Base-by-base conservation (phyloP, 2,797 vertebrate species). In the Acipenser oxyrinchus region DNA sequence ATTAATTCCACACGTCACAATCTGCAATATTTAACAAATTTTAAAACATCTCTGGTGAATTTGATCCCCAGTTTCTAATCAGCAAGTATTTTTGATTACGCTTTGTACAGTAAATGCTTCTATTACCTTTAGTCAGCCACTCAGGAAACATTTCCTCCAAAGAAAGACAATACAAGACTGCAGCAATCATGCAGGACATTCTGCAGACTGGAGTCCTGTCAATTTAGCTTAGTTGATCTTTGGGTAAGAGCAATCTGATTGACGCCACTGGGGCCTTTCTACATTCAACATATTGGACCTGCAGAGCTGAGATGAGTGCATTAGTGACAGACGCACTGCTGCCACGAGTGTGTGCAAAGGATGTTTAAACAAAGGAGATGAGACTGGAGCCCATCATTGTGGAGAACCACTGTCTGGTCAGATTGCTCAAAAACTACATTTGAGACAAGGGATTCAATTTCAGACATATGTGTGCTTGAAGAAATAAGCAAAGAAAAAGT, bases 321-420 rank as follows among this genome's bases (percentile, higher is more conserved):
- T 72, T 73, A 78, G 74, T 78, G 79, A 80, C 74, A 69, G 75
- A 65, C 63, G 73, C 77, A 74, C 77, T 73, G 55, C 70, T 53
- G 57, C 49, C 9, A 37, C 50, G 63, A n/a, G 57, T 63, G 49
- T 53, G 57, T 62, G 10, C 48, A 8, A 48, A 71, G 63, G 66
- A 57, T 58, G 63, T 65, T 71, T 59, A 71, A 57, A 60, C 10
- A 68, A 71, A 68, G 11, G 10, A 67, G 66, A 71, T 48, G 57
- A 65, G 23, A 4, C 9, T 55, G 66, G 60, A 18, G 58, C 64
- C 50, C 57, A 50, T 48, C 51, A 37, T 7, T 23, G 10, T 60
- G 10, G 37, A 58, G 57, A 58, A 53, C 11, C 12, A 51, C 49
- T 12, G 11, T 49, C 51, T 37, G 8, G 51, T 10, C 53, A 11